Evolutionary conservation across 1,140 invertebrate species (phyloP), one percentile per base, ranked within the genome.

Genomic region (Papilio glaucus): DNA sequence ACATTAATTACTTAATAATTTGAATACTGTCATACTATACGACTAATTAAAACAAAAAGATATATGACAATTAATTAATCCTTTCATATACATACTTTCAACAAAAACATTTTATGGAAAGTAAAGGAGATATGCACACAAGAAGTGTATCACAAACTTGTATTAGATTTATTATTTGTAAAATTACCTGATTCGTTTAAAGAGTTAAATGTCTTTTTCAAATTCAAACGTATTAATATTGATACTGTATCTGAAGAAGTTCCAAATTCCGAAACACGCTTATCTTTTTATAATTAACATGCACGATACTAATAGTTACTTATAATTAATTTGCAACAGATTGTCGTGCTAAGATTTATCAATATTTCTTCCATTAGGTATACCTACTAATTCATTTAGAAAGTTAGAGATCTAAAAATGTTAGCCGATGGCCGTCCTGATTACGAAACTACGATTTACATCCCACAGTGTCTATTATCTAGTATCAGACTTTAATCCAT

Each of bases 401-500:
- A 65, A 65, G 62, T 65, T 10, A 18, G 6, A 4, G 33, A 37
- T 65, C 29, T 15, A 71, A 77, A 80, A 81, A 80, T 57, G 49
- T 24, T 41, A 26, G 39, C 39, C 67, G 18, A 33, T 69, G 67
- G 67, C 10, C 67, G 41, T 78, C 72, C 82, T 82, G 84, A 75
- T 89, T 88, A 88, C 85, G 84, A 87, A 90, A 90, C 77, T 76
- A 88, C 81, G 85, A 90, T 91, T 89, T 90, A 89, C 88, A 89
- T 85, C 85, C 86, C 82, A 87, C 83, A 86, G 75, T 76, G 79
- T 79, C 79, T 85, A 89, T 90, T 92, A 91, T 92, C 89, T 87
- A 83, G 81, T 92, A 92, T 89, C 87, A 90, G 80, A 74, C 78
- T 85, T 82, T 91, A 91, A 92, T 92, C 90, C 90, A 92, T 92